Evolutionary conservation across 2,113 vertebrate genomes (phyloP).

Genomic region (Stegastes partitus): DNA sequence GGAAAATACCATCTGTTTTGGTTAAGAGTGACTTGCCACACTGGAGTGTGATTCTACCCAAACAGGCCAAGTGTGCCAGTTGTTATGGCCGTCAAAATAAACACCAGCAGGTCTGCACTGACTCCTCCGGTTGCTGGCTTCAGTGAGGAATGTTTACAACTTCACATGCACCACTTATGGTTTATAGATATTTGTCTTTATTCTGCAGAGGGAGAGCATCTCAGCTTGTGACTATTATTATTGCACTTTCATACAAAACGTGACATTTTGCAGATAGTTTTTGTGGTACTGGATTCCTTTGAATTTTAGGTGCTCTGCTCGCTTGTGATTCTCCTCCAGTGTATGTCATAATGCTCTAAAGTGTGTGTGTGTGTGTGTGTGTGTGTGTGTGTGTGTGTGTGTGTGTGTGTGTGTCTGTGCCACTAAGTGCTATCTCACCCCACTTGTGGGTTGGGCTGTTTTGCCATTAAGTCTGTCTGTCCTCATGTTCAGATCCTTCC

Average conservation of each 20-base stretch:
- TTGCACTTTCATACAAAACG: background rate
- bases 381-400: too few species aligned
- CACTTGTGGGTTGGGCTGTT: conserved; percentile 20
- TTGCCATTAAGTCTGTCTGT: conserved; percentile 17
- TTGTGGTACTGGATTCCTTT: background rate
- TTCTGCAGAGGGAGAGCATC: background rate
- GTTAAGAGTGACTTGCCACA: conserved; percentile 7
- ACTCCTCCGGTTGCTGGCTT: conserved; percentile 10
- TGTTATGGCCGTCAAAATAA: conserved; percentile 57
- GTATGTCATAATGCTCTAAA: background rate
- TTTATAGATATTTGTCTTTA: background rate
- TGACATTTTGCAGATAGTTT: background rate
- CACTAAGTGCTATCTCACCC: conserved; percentile 5
- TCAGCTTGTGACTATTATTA: background rate
- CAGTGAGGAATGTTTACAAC: conserved; percentile 40
- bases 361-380: too few species aligned
- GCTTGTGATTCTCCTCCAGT: background rate
- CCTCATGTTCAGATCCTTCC: background rate
- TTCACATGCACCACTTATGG: background rate
- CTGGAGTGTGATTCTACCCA: conserved; percentile 1
- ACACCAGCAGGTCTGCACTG: conserved; percentile 37
- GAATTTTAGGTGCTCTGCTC: background rate
- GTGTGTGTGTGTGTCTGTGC: background rate
- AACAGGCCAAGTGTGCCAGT: conserved; percentile 19
- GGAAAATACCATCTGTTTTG: conserved; percentile 31